These are phyloP conservation scores for Piscicola geometra DNA, from an alignment of 2,888 invertebrate genomes.

Conservation along the genomic window DNA sequence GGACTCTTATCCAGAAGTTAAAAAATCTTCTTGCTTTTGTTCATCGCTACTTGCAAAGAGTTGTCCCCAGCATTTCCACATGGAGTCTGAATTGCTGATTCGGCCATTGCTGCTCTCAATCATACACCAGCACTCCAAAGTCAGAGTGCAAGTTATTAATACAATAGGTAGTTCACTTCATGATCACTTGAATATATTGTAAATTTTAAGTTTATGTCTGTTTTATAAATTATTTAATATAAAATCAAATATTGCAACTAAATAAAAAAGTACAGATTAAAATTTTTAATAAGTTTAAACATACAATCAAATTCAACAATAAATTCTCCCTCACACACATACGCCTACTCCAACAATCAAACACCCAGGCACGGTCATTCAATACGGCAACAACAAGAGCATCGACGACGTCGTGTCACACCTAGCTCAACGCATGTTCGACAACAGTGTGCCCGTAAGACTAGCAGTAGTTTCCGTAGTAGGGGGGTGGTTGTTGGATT, in stretches of 20 bases:
- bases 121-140: constrained; percentile 76
- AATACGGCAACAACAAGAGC: constrained; percentile 68
- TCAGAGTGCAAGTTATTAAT: constrained; percentile 69
- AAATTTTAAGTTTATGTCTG: too few relatives aligned
- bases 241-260: not conserved
- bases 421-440: constrained; percentile 81
- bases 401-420: constrained; percentile 71
- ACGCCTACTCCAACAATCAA: not conserved
- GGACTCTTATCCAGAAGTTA: constrained; percentile 76
- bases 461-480: constrained; percentile 67
- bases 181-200: too few relatives aligned
- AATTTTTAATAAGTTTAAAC: not conserved
- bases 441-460: constrained; percentile 73
- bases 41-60: constrained; percentile 65
- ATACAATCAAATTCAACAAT: too few relatives aligned
- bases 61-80: constrained; percentile 68
- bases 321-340: not conserved
- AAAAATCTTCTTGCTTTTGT: constrained; percentile 71
- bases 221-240: too few relatives aligned
- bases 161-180: constrained; percentile 66
- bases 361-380: constrained; percentile 59
- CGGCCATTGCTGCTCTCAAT: constrained; percentile 70
- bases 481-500: constrained; percentile 71
- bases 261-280: not conserved
- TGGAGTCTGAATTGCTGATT: constrained; percentile 69